Evolutionary conservation across 2,888 invertebrate species (phyloP).

Genomic region (Erebia epiphron): DNA sequence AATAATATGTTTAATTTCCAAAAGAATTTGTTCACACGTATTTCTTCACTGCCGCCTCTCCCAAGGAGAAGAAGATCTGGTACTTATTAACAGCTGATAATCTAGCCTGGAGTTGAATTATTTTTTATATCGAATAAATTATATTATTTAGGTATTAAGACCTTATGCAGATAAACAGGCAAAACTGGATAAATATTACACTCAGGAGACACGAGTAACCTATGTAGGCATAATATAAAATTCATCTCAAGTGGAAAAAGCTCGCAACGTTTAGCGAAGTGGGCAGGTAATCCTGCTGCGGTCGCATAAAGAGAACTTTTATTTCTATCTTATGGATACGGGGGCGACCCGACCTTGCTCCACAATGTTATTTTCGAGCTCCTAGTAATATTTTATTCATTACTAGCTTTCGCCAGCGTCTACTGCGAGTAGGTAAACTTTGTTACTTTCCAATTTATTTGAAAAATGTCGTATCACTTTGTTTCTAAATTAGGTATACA

Average conservation of each 20-base stretch:
- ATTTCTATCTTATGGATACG: conserved; percentile 30
- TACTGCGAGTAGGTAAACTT: conserved; percentile 15
- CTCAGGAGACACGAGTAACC: conserved; percentile 6
- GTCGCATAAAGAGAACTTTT: conserved; percentile 25
- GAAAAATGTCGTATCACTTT: background rate
- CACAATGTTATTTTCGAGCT: conserved; percentile 38
- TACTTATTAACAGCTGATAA: too few species aligned
- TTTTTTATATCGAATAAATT: too few species aligned
- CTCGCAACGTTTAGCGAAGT: conserved; percentile 11
- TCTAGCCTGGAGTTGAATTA: too few species aligned
- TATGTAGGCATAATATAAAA: conserved; percentile 3
- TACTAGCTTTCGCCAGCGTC: conserved; percentile 33
- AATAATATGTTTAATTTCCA: too few species aligned
- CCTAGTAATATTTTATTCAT: conserved; percentile 42
- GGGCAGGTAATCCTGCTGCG: conserved; percentile 25
- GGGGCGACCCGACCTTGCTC: conserved; percentile 38
- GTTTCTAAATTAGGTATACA: background rate
- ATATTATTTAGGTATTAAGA: background rate
- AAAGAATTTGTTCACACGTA: too few species aligned
- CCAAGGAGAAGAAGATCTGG: too few species aligned
- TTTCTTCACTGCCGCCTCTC: too few species aligned
- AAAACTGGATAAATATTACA: background rate
- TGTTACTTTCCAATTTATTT: conserved; percentile 20
- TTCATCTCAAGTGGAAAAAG: conserved; percentile 7
- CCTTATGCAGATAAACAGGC: background rate